Evolutionary conservation across 2,113 vertebrate genomes (phyloP), one percentile per base, ranked within the genome.

Genomic region (Vulpes ferrilata): DNA sequence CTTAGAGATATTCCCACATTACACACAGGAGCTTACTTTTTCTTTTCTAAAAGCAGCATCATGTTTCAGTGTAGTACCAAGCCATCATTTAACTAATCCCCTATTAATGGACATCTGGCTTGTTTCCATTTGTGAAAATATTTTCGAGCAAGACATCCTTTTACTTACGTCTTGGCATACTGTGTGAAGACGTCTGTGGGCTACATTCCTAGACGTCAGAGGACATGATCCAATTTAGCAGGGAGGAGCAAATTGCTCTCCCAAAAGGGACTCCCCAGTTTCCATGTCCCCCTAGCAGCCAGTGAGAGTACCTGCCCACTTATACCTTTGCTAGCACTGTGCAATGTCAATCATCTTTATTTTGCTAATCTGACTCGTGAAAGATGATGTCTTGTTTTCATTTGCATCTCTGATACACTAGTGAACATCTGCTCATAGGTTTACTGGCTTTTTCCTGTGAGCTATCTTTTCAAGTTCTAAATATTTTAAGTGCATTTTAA

Each of bases 71-170:
- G 3, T 7, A 53, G 53, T 19, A 59, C 91, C 32, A 32, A 87
- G 69, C 62, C 62, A 55, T 59, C 90, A 3, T 43, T 92, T 90
- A 95, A 95, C 92, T 48, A 65, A 87, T 51, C 74, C 69, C 69
- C 95, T 92, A 59, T 93, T 83, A 87, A 95, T 48, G 80, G 96
- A 55, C 95, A 59, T 97, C 71, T 89, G 92, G 90, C 86, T 59
- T 55, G 83, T 88, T 92, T 97, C 95, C 94, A 95, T 87, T 89
- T 93, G 22, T 1, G 35, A 95, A 84, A 59, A 59, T 79, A 96
- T 92, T 93, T 97, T 92, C 35, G 17, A 90, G 85, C 62, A 82
- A 96, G 79, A 53, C 92, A 83, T 59, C 90, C 90, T 96, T 95
- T 96, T 83, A 90, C 87, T 92, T 76, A 80, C 22, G 79, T 38